Evolutionary conservation across 2,113 vertebrate species (phyloP).

Genomic region (Ahaetulla prasina): DNA sequence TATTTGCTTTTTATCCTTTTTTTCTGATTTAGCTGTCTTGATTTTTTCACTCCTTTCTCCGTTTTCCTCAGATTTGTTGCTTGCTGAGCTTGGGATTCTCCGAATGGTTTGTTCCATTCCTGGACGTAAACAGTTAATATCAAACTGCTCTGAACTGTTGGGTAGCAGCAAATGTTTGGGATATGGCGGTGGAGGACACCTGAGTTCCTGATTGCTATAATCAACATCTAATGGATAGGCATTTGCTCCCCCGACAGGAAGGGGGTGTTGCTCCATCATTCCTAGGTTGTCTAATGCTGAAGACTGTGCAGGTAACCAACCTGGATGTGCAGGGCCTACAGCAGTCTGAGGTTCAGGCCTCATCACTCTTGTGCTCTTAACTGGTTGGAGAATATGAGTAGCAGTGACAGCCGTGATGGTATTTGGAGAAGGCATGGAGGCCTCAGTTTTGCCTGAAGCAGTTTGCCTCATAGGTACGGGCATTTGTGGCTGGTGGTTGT

Average conservation of each 20-base stretch:
- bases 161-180: constrained; percentile 84
- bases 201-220: constrained; percentile 74
- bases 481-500: constrained; percentile 77
- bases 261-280: constrained; percentile 74
- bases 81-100: constrained; percentile 38
- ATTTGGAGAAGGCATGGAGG: constrained; percentile 79
- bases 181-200: constrained; percentile 91
- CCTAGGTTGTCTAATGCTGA: constrained; percentile 65
- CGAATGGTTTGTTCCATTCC: constrained; percentile 73
- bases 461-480: constrained; percentile 72
- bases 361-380: constrained; percentile 94
- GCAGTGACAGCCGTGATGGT: constrained; percentile 92
- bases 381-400: constrained; percentile 91
- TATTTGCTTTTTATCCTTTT: constrained; percentile 96
- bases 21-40: constrained; percentile 80
- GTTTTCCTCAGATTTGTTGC: constrained; percentile 63
- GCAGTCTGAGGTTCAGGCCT: constrained; percentile 95
- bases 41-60: constrained; percentile 74
- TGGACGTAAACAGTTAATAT: constrained; percentile 65
- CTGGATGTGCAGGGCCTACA: constrained; percentile 90
- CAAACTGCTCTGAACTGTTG: constrained; percentile 72
- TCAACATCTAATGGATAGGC: constrained; percentile 76
- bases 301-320: constrained; percentile 82
- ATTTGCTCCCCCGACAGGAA: constrained; percentile 69
- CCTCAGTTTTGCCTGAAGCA: constrained; percentile 76